A percentile compares a stretch with the other conserved stretches of the same genome.
phyloP scores from a whole-genome alignment of 37 sponge, comb jelly and placozoan genomes.

The Haliclona indistincta region DNA sequence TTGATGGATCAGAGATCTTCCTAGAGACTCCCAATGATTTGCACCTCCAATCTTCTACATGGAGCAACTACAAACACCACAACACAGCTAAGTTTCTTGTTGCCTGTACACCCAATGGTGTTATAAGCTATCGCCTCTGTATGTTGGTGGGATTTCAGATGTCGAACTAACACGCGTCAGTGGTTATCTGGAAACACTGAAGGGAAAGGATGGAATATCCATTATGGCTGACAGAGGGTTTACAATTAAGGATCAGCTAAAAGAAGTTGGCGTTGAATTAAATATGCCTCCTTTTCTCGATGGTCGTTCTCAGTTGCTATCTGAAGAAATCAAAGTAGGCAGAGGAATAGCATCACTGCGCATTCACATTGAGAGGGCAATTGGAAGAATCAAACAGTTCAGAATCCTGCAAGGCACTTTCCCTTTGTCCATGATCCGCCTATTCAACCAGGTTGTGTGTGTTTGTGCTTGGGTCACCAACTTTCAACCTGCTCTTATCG shows the following conservation, averaged over 20 bases:
- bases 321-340: conserved; percentile 7
- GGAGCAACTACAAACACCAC: too few relatives aligned
- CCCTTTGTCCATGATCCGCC: conserved; percentile 26
- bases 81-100: conserved; percentile 10
- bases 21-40: conserved; percentile 21
- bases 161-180: conserved; percentile 29
- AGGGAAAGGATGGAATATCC: conserved; percentile 13
- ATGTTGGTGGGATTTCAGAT: conserved; percentile 44
- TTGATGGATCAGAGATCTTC: conserved; percentile 39
- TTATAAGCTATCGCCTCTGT: conserved; percentile 24
- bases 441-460: conserved; percentile 32
- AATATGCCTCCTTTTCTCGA: conserved; percentile 54
- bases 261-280: background rate
- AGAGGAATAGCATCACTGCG: conserved; percentile 40
- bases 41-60: conserved; percentile 2
- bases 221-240: conserved; percentile 50
- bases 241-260: conserved; percentile 33
- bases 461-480: conserved; percentile 40
- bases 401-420: conserved; percentile 29
- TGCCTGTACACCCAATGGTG: conserved; percentile 19
- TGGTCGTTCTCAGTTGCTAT: conserved; percentile 7
- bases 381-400: conserved; percentile 20
- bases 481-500: conserved; percentile 35
- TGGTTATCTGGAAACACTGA: conserved; percentile 26
- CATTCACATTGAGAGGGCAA: conserved; percentile 36